Percentiles rank a stretch among this genome's conserved stretches.
These are phyloP conservation scores for Drosophila sulfurigaster DNA, from an alignment of 1,140 invertebrate species.

Conservation along the genomic window DNA sequence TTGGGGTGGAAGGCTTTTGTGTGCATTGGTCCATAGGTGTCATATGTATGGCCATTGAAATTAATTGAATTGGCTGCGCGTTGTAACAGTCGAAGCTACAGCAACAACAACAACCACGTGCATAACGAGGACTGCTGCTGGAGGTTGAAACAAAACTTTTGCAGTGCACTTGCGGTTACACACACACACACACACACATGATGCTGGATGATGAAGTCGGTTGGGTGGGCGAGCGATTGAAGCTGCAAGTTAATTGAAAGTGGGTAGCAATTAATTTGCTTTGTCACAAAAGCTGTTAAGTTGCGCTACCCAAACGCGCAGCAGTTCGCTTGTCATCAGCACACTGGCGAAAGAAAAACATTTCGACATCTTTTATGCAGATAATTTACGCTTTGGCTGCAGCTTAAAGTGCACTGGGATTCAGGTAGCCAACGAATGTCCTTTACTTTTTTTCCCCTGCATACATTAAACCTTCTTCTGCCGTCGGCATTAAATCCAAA, in stretches of 20 bases:
- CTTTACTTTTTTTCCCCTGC: conserved; percentile 38
- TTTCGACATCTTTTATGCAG: conserved; percentile 62
- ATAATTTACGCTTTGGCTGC: conserved; percentile 65
- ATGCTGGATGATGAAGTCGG: conserved; percentile 52
- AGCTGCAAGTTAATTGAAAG: conserved; percentile 77
- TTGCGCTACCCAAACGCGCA: conserved; percentile 10
- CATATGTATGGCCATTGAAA: conserved; percentile 79
- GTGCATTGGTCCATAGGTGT: conserved; percentile 78
- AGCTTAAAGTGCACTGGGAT: conserved; percentile 41
- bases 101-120: conserved; percentile 36
- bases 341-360: conserved; percentile 51
- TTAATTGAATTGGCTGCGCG: conserved; percentile 81
- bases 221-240: conserved; percentile 4
- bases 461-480: conserved; percentile 59
- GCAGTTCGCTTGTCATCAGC: neutral
- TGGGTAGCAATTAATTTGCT: conserved; percentile 81
- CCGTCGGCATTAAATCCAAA: conserved; percentile 33
- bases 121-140: neutral
- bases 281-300: conserved; percentile 79
- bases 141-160: conserved; percentile 48
- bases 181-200: conserved; percentile 62
- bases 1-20: conserved; percentile 9
- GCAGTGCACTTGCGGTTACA: conserved; percentile 67
- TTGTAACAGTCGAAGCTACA: conserved; percentile 48
- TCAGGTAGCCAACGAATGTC: conserved; percentile 35